Evolutionary conservation across 2,113 vertebrate genomes (phyloP).

Genomic region (Mesembrinibis cayennensis): DNA sequence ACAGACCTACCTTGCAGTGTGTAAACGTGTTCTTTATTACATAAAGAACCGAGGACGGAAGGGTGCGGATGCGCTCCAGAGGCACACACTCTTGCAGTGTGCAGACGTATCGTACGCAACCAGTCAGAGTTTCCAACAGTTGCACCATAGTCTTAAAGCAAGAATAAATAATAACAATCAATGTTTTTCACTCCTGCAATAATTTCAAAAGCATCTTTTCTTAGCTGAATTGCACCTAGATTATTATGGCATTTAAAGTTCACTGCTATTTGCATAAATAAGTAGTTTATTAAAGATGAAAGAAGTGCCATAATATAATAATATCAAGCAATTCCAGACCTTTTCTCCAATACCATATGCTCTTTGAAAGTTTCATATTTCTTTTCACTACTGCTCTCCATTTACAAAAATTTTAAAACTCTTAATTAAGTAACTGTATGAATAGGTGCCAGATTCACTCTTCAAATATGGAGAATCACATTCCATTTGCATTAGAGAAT

Average conservation of each 20-base stretch:
- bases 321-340: neutral
- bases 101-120: slow-evolving; percentile 81
- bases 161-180: neutral
- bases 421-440: neutral
- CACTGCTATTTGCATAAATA: neutral
- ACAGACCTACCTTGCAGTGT: slow-evolving; percentile 87
- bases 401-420: neutral
- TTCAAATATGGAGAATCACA: neutral
- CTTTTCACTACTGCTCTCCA: neutral
- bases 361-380: neutral
- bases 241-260: neutral
- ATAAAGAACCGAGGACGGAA: slow-evolving; percentile 83
- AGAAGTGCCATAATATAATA: neutral
- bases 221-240: neutral
- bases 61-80: slow-evolving; percentile 79
- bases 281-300: neutral
- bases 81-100: slow-evolving; percentile 71
- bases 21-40: slow-evolving; percentile 85
- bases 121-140: slow-evolving; percentile 78
- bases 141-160: slow-evolving; percentile 80
- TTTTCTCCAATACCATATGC: neutral
- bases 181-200: neutral
- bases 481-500: neutral
- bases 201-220: neutral
- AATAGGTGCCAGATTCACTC: neutral